Evolutionary conservation across 2,113 vertebrate species (phyloP).

Genomic region (Chloebia gouldiae): DNA sequence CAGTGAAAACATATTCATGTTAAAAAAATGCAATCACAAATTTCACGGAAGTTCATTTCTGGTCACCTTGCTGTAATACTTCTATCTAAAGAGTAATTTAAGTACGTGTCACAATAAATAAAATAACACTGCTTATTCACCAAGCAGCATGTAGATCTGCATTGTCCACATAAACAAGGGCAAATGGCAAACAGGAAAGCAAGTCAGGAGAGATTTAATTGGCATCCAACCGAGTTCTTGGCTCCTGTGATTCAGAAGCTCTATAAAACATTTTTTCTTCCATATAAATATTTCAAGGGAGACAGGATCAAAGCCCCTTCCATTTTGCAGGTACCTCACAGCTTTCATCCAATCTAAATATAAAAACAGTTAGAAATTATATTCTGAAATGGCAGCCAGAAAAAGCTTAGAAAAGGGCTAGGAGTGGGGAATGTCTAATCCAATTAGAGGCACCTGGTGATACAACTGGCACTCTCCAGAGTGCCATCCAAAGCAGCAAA

Average conservation of each 20-base stretch:
- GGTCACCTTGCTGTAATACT: neutral
- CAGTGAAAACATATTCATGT: neutral
- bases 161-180: slow-evolving; percentile 45
- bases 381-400: slow-evolving; percentile 10
- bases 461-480: neutral
- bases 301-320: slow-evolving; percentile 40
- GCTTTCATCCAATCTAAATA: slow-evolving; percentile 21
- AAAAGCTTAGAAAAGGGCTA: neutral
- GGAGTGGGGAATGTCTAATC: neutral
- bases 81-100: neutral
- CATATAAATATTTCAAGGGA: slow-evolving; percentile 65
- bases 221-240: slow-evolving; percentile 47
- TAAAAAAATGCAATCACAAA: neutral
- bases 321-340: slow-evolving; percentile 25
- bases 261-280: neutral
- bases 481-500: neutral
- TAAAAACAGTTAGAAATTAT: neutral
- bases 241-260: slow-evolving; percentile 36
- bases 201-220: slow-evolving; percentile 55
- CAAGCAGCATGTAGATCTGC: slow-evolving; percentile 13
- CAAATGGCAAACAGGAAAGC: slow-evolving; percentile 49
- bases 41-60: neutral
- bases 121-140: slow-evolving; percentile 42
- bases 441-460: slow-evolving; percentile 2
- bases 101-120: slow-evolving; percentile 8